A percentile compares a stretch with the other conserved stretches of the same genome.
Conservation (phyloP, 2,888 invertebrate species). For the Xestia rhomboidea region DNA sequence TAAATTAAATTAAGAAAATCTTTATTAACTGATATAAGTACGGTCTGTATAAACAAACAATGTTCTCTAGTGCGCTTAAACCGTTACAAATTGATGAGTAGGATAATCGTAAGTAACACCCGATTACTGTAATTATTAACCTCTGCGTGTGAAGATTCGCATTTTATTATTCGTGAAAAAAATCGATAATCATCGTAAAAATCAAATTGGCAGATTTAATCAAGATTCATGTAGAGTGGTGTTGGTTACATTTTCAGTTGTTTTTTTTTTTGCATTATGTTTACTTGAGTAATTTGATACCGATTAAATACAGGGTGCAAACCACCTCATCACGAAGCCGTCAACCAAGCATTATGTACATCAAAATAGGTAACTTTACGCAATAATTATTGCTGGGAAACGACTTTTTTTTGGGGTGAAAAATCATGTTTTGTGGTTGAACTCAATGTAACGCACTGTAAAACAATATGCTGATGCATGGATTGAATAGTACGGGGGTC, state of each 20-base stretch:
- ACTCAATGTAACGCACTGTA: too few relatives aligned
- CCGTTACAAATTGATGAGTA: conserved; percentile 27
- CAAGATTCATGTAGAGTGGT: background rate
- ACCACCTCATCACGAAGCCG: too few relatives aligned
- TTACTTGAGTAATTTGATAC: background rate
- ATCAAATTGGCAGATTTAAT: background rate
- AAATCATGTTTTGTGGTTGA: too few relatives aligned
- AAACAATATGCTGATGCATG: too few relatives aligned
- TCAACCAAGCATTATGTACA: too few relatives aligned
- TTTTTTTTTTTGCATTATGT: background rate
- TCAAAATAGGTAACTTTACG: too few relatives aligned
- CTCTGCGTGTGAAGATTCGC: conserved; percentile 23
- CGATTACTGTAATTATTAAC: conserved; percentile 34
- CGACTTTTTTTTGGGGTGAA: too few relatives aligned
- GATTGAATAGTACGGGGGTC: too few relatives aligned
- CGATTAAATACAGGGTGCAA: too few relatives aligned
- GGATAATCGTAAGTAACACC: conserved; percentile 13
- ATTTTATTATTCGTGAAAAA: conserved; percentile 21
- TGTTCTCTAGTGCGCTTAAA: background rate
- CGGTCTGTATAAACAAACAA: background rate
- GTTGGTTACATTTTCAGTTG: background rate
- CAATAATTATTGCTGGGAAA: too few relatives aligned
- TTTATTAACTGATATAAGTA: background rate
- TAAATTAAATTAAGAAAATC: background rate
- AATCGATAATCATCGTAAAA: conserved; percentile 8